These are phyloP conservation scores for Antheraea pernyi DNA, from an alignment of 1,140 invertebrate species.

Conservation along the genomic window DNA sequence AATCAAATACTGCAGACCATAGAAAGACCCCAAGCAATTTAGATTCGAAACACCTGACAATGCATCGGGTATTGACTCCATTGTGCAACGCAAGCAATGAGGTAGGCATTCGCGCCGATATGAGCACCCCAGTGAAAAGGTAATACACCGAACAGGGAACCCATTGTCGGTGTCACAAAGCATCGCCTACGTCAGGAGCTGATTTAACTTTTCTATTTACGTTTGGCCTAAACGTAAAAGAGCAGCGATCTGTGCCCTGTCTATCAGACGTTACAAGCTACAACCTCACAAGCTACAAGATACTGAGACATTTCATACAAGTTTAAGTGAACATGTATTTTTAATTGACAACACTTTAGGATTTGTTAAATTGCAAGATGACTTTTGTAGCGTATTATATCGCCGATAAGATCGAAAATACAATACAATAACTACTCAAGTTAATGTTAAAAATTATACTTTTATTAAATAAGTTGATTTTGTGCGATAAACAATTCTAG, in stretches of 20 bases:
- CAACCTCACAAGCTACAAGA: no score
- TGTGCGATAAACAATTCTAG: no score
- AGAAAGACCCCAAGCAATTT: not conserved
- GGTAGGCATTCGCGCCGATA: not conserved
- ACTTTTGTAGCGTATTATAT: no score
- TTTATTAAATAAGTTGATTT: no score
- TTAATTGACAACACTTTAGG: no score
- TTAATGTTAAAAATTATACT: no score
- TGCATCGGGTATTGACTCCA: not conserved
- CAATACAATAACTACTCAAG: no score
- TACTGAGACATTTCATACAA: no score
- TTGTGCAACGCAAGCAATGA: not conserved
- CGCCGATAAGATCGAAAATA: no score
- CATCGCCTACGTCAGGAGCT: conserved; percentile 14
- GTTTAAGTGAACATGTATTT: no score
- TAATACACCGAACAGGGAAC: not conserved
- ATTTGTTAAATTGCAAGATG: no score
- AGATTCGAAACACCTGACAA: conserved; percentile 1
- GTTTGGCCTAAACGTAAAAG: conserved; percentile 7
- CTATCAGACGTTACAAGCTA: no score
- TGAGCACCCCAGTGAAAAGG: conserved; percentile 9
- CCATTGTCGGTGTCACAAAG: conserved; percentile 30
- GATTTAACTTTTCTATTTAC: conserved; percentile 24
- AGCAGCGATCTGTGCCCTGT: not conserved
- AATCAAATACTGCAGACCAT: not conserved